Conservation (phyloP, 2,113 vertebrate genomes). For the Coregonus clupeaformis region DNA sequence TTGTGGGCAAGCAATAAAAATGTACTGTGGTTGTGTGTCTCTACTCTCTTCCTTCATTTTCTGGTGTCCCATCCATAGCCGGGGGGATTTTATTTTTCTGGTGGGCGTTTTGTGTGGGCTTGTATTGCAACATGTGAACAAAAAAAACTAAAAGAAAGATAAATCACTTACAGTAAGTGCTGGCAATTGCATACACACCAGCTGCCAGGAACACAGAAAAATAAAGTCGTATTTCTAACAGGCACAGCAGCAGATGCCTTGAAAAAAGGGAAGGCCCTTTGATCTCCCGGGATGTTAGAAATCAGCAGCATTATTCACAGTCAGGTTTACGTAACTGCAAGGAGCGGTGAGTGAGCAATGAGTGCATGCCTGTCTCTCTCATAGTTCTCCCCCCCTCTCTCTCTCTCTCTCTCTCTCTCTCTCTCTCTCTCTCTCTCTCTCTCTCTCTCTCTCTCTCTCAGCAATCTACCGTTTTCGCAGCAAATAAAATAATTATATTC, state of each 20-base stretch:
- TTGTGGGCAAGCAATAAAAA: background rate
- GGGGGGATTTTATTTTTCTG: background rate
- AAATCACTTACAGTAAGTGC: constrained; percentile 5
- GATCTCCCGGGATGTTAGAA: constrained; percentile 31
- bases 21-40: background rate
- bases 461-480: no score
- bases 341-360: background rate
- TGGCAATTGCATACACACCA: constrained; percentile 7
- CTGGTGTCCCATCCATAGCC: no score
- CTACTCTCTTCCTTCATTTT: background rate
- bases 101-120: background rate
- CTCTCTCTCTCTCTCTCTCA: no score
- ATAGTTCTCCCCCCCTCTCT: no score
- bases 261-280: constrained; percentile 27
- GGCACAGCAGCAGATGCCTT: background rate
- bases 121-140: background rate
- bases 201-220: constrained; percentile 12
- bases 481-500: no score
- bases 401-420: no score
- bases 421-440: no score
- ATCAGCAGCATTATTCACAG: constrained; percentile 17
- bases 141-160: no score
- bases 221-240: constrained; percentile 19
- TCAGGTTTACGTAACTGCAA: constrained; percentile 25
- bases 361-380: background rate